Evolutionary conservation across 1,140 invertebrate genomes (phyloP).

Genomic region (Matsumurasca onukii): DNA sequence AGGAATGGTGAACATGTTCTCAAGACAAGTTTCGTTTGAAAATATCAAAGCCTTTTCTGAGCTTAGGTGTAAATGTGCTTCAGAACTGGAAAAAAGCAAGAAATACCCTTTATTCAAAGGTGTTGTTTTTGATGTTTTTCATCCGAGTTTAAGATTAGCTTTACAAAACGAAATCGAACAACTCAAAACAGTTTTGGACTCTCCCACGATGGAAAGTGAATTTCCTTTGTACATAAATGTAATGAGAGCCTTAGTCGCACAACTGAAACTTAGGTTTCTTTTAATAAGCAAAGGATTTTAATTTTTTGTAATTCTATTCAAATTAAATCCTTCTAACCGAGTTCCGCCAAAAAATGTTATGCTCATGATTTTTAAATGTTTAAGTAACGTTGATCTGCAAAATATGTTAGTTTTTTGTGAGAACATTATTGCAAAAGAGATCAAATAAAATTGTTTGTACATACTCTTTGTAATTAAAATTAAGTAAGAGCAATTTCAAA

Average conservation of each 20-base stretch:
- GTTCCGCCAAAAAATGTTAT: too few species aligned
- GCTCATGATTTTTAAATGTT: background rate
- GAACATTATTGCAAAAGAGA: too few species aligned
- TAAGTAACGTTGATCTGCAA: slow-evolving; percentile 1
- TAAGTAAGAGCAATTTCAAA: too few species aligned
- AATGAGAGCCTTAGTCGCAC: background rate
- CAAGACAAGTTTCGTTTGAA: background rate
- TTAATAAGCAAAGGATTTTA: background rate
- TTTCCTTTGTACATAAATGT: background rate
- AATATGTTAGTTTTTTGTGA: background rate
- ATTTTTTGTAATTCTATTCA: background rate
- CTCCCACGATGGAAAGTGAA: background rate
- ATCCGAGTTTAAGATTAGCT: background rate
- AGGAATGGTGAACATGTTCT: background rate
- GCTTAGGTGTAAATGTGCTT: background rate
- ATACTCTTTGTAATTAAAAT: too few species aligned
- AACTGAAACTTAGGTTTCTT: background rate
- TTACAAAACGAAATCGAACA: background rate
- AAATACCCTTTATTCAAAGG: background rate
- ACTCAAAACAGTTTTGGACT: background rate
- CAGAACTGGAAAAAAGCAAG: background rate
- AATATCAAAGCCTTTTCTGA: background rate
- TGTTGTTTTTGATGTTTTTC: background rate
- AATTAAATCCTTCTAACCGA: background rate
- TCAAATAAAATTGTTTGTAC: too few species aligned